Percentiles rank a stretch among this genome's conserved stretches.
phyloP scores from a whole-genome alignment of 2,113 vertebrate species.

The Electrona antarctica region DNA sequence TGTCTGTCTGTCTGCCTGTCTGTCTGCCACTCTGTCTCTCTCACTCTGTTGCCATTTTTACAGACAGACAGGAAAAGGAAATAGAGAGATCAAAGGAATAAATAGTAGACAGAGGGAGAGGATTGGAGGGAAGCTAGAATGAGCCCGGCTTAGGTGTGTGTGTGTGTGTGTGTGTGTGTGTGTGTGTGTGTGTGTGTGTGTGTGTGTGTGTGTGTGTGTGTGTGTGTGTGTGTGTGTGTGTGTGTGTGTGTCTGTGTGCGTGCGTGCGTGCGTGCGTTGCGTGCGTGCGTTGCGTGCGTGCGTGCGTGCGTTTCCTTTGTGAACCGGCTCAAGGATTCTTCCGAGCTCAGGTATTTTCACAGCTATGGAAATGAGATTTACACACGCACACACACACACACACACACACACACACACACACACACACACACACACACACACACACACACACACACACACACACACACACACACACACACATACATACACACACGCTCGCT shows the following conservation, averaged over 20 bases:
- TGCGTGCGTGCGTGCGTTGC: constrained; percentile 7
- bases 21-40: constrained; percentile 14
- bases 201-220: too few relatives aligned
- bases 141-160: constrained; percentile 17
- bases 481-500: too few relatives aligned
- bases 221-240: too few relatives aligned
- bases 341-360: constrained; percentile 43
- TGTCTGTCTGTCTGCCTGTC: constrained; percentile 8
- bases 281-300: not conserved
- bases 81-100: constrained; percentile 9
- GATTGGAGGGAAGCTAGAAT: constrained; percentile 20
- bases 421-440: not conserved
- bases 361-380: constrained; percentile 31
- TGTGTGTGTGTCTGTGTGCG: not conserved
- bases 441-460: not conserved
- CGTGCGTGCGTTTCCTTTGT: not conserved
- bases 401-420: not conserved
- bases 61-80: not conserved
- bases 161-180: not conserved
- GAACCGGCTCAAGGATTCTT: constrained; percentile 17
- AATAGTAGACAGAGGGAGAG: not conserved
- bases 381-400: not conserved
- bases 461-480: not conserved
- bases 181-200: too few relatives aligned
- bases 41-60: not conserved